Base-by-base conservation (phyloP, 1,140 invertebrate genomes). In the Drosophila arawakana region DNA sequence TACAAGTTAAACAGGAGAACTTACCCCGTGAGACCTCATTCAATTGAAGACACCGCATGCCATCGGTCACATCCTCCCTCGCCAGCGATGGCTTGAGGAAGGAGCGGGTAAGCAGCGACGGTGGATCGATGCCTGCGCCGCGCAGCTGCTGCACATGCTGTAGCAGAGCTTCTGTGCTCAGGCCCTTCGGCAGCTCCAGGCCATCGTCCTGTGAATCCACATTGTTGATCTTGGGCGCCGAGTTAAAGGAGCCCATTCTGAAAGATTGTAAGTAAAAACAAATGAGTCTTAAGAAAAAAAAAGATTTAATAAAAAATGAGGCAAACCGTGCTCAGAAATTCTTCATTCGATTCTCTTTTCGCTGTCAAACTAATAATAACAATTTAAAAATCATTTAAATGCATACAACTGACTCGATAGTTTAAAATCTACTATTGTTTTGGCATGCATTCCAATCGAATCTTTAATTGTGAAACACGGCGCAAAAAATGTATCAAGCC, bases 241-340 rank as follows among this genome's bases (percentile, higher is more conserved):
- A 95, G 49, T 95, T 95, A 74, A 96, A 96, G 91, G 95, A 96
- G 35, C 95, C 95, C 95, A 96, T 96, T 91, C 95, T 96, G 90
- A 3, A 83, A 78, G 73, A 81, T 3, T 7, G 5, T 3, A 6
- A 9, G 25, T 15, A 1, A 49, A 43, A 46, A 11, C 37, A 15
- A 15, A 10, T 11, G 7, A 21, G 6, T 34, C 30, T 18, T 30
- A 15, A 39, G 18, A 3, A 8, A 15, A 39, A 3, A 52, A 34
- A 13, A 13, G 13, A 34, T 47, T 37, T 55, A 3, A 13, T 8
- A 39, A 55, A 25, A 25, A 9, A 60, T 54, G 18, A 55, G 3
- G 3, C 59, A 68, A 35, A 66, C 44, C 44, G 73, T 68, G 61
- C 67, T 72, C 25, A 55, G n/a, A 50, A 57, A 39, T 39, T 70